Base-by-base conservation (phyloP, 2,113 vertebrate species). In the Promerops cafer region DNA sequence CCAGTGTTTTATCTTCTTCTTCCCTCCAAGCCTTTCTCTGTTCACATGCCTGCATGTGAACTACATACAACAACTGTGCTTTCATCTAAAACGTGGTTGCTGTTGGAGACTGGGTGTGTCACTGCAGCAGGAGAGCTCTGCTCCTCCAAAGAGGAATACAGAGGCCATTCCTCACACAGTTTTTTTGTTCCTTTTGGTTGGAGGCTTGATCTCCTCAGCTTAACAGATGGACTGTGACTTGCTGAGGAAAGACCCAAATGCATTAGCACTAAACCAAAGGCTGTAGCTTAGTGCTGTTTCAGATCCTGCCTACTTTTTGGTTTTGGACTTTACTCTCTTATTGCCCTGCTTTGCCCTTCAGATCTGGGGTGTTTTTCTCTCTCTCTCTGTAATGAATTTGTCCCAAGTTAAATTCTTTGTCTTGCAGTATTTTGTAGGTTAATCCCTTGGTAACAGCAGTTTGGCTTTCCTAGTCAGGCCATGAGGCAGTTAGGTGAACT, bases 1-100 rank as follows among this genome's bases (percentile, higher is more conserved):
- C 45, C 59, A 35, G 53, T 77, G 70, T 57, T 90, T 88, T 83
- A 86, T 86, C 82, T 68, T 66, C 66, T 90, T 88, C 53, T 74
- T 89, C n/a, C 22, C 24, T 56, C 39, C 59, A 65, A 80, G n/a
- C 26, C 59, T 74, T 69, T 56, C 82, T 61, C 35, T 59, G 45
- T 28, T 74, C 78, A 80, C 10, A 0, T 89, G 54, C 50, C 74
- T 85, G 31, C 5, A 2, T 21, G 3, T 33, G 75, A 76, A 0
- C n/a, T 60, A 24, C 33, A 3, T 10, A 8, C 1, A 2, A 10
- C 1, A 11, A 11, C 61, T 3, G 2, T 50, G 61, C 61, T 57
- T 84, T 82, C 61, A 49, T 35, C 52, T 56, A 6, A 65, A 50
- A 37, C 2, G 30, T 12, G 27, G 26, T 44, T 84, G 40, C 26